These are phyloP conservation scores for Siniperca knerii DNA, from an alignment of 2,113 vertebrate species.

Conservation along the genomic window DNA sequence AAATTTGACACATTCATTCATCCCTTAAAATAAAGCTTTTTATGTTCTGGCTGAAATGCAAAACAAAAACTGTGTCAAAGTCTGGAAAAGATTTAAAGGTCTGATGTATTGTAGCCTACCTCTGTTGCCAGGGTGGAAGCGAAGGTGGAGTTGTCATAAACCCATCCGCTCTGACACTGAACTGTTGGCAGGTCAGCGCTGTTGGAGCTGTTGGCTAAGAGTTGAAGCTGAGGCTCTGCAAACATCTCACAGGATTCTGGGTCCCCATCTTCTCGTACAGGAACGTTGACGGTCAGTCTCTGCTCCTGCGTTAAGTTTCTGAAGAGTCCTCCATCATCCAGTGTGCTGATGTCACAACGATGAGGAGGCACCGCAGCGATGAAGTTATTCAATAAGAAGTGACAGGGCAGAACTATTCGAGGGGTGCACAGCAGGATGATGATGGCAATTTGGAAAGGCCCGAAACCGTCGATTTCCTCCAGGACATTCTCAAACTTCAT, in stretches of 20 bases:
- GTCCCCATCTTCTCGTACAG: slow-evolving; percentile 76
- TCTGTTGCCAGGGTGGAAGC: slow-evolving; percentile 89
- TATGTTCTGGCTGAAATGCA: not conserved
- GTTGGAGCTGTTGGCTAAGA: slow-evolving; percentile 78
- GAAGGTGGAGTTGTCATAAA: slow-evolving; percentile 87
- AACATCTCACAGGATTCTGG: slow-evolving; percentile 88
- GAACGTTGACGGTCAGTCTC: slow-evolving; percentile 80
- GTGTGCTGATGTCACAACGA: slow-evolving; percentile 81
- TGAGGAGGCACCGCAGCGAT: slow-evolving; percentile 85
- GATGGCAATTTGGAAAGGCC: slow-evolving; percentile 86
- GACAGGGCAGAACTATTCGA: slow-evolving; percentile 81
- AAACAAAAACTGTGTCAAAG: not conserved
- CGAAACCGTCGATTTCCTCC: slow-evolving; percentile 86
- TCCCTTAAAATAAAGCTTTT: not conserved
- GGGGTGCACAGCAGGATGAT: slow-evolving; percentile 81
- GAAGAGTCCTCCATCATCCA: slow-evolving; percentile 59
- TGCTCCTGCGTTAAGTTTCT: slow-evolving; percentile 83
- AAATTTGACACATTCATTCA: too few relatives aligned
- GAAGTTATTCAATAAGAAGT: slow-evolving; percentile 89
- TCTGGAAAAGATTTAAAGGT: not conserved
- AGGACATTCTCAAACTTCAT: slow-evolving; percentile 91
- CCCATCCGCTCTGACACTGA: slow-evolving; percentile 87
- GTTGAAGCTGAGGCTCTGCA: slow-evolving; percentile 79
- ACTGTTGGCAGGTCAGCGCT: slow-evolving; percentile 50
- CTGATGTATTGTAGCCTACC: slow-evolving; percentile 71